Percentiles rank a stretch among this genome's conserved stretches.
Evolutionary conservation across 2,888 invertebrate species (phyloP).

Genomic region (Phengaris alcon): DNA sequence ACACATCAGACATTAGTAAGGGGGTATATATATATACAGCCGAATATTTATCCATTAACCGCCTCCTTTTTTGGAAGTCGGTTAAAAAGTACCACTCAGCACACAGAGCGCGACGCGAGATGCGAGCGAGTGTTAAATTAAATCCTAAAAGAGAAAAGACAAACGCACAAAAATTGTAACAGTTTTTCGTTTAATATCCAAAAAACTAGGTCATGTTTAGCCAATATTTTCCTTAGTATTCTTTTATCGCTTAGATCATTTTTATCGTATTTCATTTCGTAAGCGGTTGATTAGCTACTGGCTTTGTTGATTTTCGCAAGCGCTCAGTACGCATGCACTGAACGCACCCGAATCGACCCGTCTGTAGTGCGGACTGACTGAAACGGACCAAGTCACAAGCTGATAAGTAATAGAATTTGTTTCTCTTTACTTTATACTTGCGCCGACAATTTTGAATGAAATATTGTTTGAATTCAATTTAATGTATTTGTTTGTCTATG

Average conservation of each 20-base stretch:
- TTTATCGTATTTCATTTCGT: not conserved
- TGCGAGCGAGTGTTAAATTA: too few species aligned
- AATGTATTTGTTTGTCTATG: too few species aligned
- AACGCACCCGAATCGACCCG: slow-evolving; percentile 43
- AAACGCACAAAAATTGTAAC: not conserved
- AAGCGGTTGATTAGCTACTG: not conserved
- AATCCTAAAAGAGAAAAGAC: not conserved
- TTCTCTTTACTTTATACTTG: not conserved
- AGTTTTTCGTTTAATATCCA: not conserved
- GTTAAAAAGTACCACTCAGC: too few species aligned
- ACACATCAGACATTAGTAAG: too few species aligned
- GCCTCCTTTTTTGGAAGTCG: too few species aligned
- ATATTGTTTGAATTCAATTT: too few species aligned
- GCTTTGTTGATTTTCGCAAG: slow-evolving; percentile 26
- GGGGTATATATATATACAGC: too few species aligned
- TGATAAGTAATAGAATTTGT: slow-evolving; percentile 13
- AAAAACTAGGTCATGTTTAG: too few species aligned
- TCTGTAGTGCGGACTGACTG: slow-evolving; percentile 26
- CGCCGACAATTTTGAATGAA: not conserved
- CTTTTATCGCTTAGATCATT: not conserved
- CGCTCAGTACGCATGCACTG: slow-evolving; percentile 46
- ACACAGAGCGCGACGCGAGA: too few species aligned
- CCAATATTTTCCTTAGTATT: not conserved
- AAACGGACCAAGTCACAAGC: slow-evolving; percentile 33
- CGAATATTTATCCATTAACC: too few species aligned